Base-by-base conservation (phyloP, 2,888 invertebrate genomes). In the Drosophila flavopinicola region DNA sequence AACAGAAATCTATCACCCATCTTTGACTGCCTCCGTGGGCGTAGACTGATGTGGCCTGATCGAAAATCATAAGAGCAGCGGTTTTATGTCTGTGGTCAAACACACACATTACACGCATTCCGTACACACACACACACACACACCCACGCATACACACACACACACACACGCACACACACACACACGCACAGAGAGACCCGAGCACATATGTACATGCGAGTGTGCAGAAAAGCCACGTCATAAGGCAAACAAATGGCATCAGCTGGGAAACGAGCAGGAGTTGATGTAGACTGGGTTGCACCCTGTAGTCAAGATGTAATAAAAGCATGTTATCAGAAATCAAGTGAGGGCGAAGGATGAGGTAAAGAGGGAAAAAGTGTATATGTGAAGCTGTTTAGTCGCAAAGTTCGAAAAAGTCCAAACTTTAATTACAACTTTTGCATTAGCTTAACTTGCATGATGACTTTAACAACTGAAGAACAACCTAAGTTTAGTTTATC, bases 161-260 rank as follows among this genome's bases (percentile, higher is more conserved):
- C 35, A 15, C 51, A 32, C 6, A 32, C 7, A 10, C 27, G 5
- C 13, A 13, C 11, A n/a, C 49, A 32, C 17, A 23, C 20, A 27
- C 10, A 11, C n/a, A n/a, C n/a, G n/a, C n/a, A n/a, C n/a, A n/a
- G n/a, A n/a, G n/a, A n/a, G n/a, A n/a, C n/a, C n/a, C n/a, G n/a
- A 6, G 10, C 6, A 23, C 10, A 2, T 11, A 23, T 7, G 5
- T 4, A 27, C 27, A 30, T 25, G 17, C 27, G 25, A 47, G 9
- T 44, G 29, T 23, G 29, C 37, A 20, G 6, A 38, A 60, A 27
- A 39, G 52, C 32, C 24, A 44, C 17, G 13, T 66, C 75, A 85
- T 66, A 53, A 60, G 61, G 54, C 58, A 63, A 82, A 56, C 41
- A 60, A 85, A 70, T 63, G 54, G 53, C 44, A 39, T 23, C 51